Conservation (phyloP, 2,113 vertebrate genomes). For the Egretta garzetta region DNA sequence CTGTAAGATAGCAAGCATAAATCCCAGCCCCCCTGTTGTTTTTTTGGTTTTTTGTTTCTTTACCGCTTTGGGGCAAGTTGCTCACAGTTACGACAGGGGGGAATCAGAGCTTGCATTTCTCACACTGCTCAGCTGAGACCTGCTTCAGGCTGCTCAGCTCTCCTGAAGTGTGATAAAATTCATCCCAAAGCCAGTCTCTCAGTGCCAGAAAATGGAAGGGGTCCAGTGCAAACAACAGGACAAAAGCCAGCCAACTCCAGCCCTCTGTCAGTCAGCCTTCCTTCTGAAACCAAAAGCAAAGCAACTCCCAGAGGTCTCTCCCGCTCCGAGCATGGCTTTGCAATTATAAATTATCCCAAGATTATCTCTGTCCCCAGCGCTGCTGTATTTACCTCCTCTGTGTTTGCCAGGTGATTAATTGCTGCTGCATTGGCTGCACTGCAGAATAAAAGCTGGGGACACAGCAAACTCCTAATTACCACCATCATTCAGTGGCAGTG, state of each 20-base stretch:
- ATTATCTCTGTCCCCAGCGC: neutral
- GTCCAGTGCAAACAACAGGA: neutral
- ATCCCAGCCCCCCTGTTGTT: neutral
- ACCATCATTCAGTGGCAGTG: neutral
- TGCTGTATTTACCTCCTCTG: neutral
- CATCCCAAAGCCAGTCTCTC: neutral
- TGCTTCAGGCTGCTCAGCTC: neutral
- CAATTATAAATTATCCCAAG: constrained; percentile 49
- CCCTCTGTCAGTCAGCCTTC: neutral
- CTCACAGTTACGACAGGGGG: neutral
- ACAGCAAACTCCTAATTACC: constrained; percentile 10
- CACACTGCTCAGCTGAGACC: neutral
- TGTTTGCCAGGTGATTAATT: constrained; percentile 17
- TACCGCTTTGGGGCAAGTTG: neutral
- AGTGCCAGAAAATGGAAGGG: neutral
- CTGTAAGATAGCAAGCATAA: neutral
- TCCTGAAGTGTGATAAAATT: neutral
- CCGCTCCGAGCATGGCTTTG: neutral
- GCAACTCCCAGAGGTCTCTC: constrained; percentile 1
- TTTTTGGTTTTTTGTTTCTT: neutral
- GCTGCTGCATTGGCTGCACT: neutral
- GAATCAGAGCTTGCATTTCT: neutral
- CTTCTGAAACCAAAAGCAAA: neutral
- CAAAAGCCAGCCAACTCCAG: neutral
- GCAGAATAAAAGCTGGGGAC: neutral